A percentile compares a stretch with the other conserved stretches of the same genome.
Conservation (phyloP, 92 coral and sea anemone genomes). For the Porites evermanni region DNA sequence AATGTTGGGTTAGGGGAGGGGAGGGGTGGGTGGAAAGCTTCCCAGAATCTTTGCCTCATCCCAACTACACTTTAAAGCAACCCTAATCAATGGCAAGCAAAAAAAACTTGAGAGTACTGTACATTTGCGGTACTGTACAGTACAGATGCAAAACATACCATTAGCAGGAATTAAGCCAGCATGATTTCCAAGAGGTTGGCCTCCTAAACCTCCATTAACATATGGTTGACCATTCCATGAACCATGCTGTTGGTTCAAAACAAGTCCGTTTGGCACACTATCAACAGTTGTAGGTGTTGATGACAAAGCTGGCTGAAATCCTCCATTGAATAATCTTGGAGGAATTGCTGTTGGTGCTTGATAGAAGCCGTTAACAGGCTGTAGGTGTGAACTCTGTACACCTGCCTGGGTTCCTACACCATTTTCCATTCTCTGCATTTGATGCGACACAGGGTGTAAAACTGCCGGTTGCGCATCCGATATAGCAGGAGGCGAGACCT, state of each 20-base stretch:
- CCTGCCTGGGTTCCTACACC: constrained; percentile 15
- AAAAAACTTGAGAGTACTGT: no score
- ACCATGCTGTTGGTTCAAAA: constrained; percentile 9
- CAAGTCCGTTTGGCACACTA: constrained; percentile 26
- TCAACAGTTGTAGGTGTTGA: constrained; percentile 74
- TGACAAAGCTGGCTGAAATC: constrained; percentile 81
- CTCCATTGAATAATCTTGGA: constrained; percentile 45
- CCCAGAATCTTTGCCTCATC: no score
- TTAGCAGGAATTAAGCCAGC: constrained; percentile 12
- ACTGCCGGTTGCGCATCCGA: constrained; percentile 48
- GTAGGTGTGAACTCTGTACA: constrained; percentile 30
- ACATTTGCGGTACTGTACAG: no score
- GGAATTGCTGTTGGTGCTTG: constrained; percentile 30
- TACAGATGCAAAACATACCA: constrained; percentile 1
- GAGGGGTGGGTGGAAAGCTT: no score
- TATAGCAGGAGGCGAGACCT: constrained; percentile 43
- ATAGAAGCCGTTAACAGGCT: constrained; percentile 7
- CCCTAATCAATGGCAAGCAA: no score
- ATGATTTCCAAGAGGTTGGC: constrained; percentile 7
- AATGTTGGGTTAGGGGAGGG: no score
- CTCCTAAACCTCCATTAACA: constrained; percentile 4
- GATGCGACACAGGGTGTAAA: constrained; percentile 39
- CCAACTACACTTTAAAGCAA: no score
- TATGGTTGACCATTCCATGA: constrained; percentile 18
- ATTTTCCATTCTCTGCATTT: constrained; percentile 19